phyloP scores from a whole-genome alignment of 2,888 invertebrate species.

The Lymantria monacha region DNA sequence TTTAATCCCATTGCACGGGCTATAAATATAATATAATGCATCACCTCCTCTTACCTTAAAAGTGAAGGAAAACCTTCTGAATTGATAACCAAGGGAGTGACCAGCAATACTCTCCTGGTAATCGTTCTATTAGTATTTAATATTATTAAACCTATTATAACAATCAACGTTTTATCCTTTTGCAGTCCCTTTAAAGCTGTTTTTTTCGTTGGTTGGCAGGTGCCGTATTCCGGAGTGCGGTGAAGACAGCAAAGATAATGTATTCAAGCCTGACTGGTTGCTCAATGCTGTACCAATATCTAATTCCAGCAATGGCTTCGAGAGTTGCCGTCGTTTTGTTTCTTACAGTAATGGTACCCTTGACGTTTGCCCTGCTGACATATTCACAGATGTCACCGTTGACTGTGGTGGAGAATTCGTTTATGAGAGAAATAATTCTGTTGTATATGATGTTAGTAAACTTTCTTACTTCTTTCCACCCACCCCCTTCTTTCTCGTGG shows the following conservation, averaged over 20 bases:
- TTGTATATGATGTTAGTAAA: conserved; percentile 63
- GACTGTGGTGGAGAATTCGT: conserved; percentile 51
- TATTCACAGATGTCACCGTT: conserved; percentile 39
- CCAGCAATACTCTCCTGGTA: no score
- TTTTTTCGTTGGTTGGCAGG: conserved; percentile 45
- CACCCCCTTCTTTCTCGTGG: no score
- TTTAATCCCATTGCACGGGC: no score
- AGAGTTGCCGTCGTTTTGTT: conserved; percentile 70
- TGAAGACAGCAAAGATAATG: conserved; percentile 47
- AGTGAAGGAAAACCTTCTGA: no score
- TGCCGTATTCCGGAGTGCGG: conserved; percentile 80
- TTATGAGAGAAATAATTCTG: conserved; percentile 58
- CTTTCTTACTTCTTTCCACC: no score
- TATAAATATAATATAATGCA: no score
- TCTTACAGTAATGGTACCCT: conserved; percentile 44
- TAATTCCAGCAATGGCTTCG: conserved; percentile 40
- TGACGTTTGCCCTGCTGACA: conserved; percentile 46
- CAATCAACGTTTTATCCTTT: no score
- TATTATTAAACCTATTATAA: no score
- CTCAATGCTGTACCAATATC: conserved; percentile 63
- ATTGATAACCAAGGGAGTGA: no score
- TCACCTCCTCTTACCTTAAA: no score
- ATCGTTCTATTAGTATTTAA: no score
- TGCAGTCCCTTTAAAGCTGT: no score
- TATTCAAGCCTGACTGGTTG: conserved; percentile 68